Base-by-base conservation (phyloP, 1,140 invertebrate genomes). In the Drosophila bocki region DNA sequence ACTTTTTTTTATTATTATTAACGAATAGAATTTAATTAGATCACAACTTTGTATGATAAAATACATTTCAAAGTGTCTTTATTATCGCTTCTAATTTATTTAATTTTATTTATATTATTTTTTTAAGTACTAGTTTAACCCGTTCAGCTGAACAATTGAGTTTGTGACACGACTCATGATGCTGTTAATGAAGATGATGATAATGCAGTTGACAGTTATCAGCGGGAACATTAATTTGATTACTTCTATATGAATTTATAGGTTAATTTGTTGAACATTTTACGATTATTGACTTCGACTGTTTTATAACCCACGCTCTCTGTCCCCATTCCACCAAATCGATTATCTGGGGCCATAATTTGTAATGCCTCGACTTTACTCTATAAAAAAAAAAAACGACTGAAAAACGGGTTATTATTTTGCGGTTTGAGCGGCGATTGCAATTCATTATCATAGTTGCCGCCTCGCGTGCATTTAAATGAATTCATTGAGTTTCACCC, bases 211-310 rank as follows among this genome's bases (percentile, higher is more conserved):
- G 80, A 80, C 83, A 90, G 78, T 84, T 84, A 90, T 90, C 84
- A 81, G 81, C 81, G 60, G 57, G 70, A 58, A 79, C 75, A 88
- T 88, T 88, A 88, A 88, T 82, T 82, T 88, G 85, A 90, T 90
- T 85, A 82, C 83, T 88, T 86, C 86, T 90, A 79, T 88, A 91
- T 91, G 88, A 91, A 88, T 88, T 88, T 88, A 90, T 88, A 78
- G 86, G 86, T 90, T 88, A 88, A 88, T 88, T 88, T 88, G 85
- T 90, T 82, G 67, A 69, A 76, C 75, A 74, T 76, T 88, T 88
- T 88, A 88, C 78, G 85, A 90, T 88, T 88, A 88, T 88, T 90
- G 81, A 71, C 68, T 88, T 78, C 53, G 83, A 64, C 75, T 72
- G 67, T 78, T 80, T 79, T 63, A 70, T 68, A 47, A 60, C 58